A percentile compares a stretch with the other conserved stretches of the same genome.
phyloP scores from a whole-genome alignment of 1,140 invertebrate genomes.

The Hesperophylax magnus region DNA sequence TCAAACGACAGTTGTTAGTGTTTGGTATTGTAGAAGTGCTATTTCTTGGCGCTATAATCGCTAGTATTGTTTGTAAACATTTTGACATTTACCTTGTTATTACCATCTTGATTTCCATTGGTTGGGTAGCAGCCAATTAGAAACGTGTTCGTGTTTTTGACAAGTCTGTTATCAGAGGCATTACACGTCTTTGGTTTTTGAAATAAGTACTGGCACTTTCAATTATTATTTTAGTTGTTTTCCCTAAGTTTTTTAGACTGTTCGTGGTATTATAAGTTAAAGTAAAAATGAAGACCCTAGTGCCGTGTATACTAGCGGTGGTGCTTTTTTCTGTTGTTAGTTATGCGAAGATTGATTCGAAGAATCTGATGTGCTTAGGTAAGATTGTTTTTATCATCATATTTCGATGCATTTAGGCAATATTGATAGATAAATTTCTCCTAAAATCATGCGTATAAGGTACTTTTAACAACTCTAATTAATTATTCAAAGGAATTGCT shows the following conservation, averaged over 20 bases:
- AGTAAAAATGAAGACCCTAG: constrained; percentile 29
- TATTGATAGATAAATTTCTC: too few relatives aligned
- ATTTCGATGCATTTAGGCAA: too few relatives aligned
- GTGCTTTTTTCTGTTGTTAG: constrained; percentile 56
- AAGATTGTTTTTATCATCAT: constrained; percentile 50
- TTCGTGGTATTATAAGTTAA: constrained; percentile 22
- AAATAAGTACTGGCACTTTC: neutral
- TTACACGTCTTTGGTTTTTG: constrained; percentile 36
- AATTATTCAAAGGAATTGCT: too few relatives aligned
- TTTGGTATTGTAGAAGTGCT: too few relatives aligned
- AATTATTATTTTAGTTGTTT: constrained; percentile 6
- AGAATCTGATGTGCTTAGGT: constrained; percentile 69
- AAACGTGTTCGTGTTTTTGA: constrained; percentile 64
- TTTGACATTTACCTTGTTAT: too few relatives aligned
- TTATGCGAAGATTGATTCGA: constrained; percentile 66
- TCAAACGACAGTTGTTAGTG: too few relatives aligned
- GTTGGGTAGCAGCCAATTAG: constrained; percentile 61
- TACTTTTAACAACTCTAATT: too few relatives aligned
- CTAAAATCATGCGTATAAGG: too few relatives aligned
- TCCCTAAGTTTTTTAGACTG: neutral
- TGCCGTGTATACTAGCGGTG: neutral
- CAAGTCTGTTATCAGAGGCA: constrained; percentile 61
- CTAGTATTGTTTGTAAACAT: too few relatives aligned
- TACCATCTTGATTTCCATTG: neutral
- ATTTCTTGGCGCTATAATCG: too few relatives aligned